These are phyloP conservation scores for Pseudomugil gertrudae DNA, from an alignment of 2,797 vertebrate genomes.

Conservation along the genomic window DNA sequence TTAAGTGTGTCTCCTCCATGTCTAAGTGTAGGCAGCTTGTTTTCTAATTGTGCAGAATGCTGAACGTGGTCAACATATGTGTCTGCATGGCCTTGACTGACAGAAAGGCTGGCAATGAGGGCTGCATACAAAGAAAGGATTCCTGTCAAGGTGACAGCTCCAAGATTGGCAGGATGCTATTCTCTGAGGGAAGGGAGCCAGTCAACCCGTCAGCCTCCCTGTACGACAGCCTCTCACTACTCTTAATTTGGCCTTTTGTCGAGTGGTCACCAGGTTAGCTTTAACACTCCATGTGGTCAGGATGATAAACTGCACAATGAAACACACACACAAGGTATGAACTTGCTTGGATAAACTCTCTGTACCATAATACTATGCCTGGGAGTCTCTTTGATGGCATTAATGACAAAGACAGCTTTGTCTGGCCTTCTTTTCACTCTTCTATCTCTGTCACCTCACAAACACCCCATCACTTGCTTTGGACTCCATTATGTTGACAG, in stretches of 20 bases:
- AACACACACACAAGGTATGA: slow-evolving; percentile 48
- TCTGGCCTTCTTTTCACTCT: slow-evolving; percentile 48
- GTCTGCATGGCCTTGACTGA: slow-evolving; percentile 72
- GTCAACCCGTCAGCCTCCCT: slow-evolving; percentile 78
- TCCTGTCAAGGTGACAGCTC: slow-evolving; percentile 78
- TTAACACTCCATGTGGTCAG: slow-evolving; percentile 72
- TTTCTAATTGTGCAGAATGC: slow-evolving; percentile 52
- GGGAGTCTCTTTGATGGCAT: slow-evolving; percentile 66
- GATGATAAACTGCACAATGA: slow-evolving; percentile 79
- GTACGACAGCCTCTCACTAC: slow-evolving; percentile 74
- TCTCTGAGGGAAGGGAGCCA: slow-evolving; percentile 72
- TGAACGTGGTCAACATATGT: slow-evolving; percentile 54
- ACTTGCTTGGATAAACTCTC: slow-evolving; percentile 64
- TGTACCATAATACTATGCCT: slow-evolving; percentile 49
- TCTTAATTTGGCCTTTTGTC: slow-evolving; percentile 85
- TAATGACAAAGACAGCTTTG: slow-evolving; percentile 70
- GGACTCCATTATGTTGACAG: slow-evolving; percentile 60
- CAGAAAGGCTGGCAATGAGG: slow-evolving; percentile 74
- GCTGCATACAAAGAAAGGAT: slow-evolving; percentile 77
- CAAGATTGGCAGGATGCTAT: slow-evolving; percentile 79
- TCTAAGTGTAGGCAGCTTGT: slow-evolving; percentile 32
- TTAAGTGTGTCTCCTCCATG: slow-evolving; percentile 29
- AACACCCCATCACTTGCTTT: slow-evolving; percentile 21
- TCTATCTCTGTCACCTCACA: slow-evolving; percentile 47
- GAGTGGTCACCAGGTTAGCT: slow-evolving; percentile 73